A percentile compares a stretch with the other conserved stretches of the same genome.
Evolutionary conservation across 2,113 vertebrate genomes (phyloP).

Genomic region (Ahaetulla prasina): DNA sequence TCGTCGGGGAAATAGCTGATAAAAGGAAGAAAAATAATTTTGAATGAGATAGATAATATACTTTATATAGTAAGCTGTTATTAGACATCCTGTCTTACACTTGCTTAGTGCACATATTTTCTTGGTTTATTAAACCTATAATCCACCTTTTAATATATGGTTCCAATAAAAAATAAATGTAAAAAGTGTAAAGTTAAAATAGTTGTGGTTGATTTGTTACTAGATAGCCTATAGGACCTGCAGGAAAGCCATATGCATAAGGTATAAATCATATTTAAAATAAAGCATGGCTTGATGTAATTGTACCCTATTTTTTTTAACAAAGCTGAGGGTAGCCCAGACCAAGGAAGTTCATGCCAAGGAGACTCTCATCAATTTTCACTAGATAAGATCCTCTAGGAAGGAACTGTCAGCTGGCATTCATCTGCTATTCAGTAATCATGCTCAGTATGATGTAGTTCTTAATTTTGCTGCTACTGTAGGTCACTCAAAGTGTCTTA

Average conservation of each 20-base stretch:
- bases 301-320: background rate
- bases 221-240: background rate
- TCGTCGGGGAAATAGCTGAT: conserved; percentile 89
- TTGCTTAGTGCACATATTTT: background rate
- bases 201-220: background rate
- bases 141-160: background rate
- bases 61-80: background rate
- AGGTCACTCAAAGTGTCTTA: background rate
- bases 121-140: background rate
- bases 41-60: background rate
- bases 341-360: background rate
- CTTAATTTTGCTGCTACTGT: background rate
- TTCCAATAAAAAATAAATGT: background rate
- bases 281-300: background rate
- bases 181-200: background rate
- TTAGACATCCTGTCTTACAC: background rate
- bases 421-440: background rate
- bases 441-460: background rate
- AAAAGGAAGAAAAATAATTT: conserved; percentile 18
- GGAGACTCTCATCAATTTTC: background rate
- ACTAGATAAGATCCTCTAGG: background rate
- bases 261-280: background rate
- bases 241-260: background rate
- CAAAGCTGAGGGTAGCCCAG: background rate
- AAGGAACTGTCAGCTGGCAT: background rate